Evolutionary conservation across 2,797 vertebrate genomes (phyloP), one percentile per base, ranked within the genome.

Genomic region (Distichodus sexfasciatus): DNA sequence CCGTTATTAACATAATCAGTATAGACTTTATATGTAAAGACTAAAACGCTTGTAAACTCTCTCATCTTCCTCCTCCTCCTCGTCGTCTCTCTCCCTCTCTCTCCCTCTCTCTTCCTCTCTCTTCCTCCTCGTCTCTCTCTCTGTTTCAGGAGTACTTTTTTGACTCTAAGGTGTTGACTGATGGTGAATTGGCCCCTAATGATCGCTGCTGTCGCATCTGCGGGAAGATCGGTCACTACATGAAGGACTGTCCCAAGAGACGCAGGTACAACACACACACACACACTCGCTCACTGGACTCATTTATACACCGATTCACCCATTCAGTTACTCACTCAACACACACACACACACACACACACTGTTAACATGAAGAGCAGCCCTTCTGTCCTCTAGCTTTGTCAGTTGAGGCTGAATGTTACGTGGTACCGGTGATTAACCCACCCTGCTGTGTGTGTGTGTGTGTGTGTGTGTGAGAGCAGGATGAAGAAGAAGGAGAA

Each of bases 171-270:
- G 94, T 98, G 75, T 76, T 99, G 76, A 99, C 97, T 3, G 96
- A 98, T 59, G 97, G 97, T 14, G 97, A 99, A 79, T 71, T 98
- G 86, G 97, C 97, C 41, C 97, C 97, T 36, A 99, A 99, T 51
- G 97, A 99, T 86, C 84, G 97, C 72, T 99, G 97, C 85, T 99
- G 97, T 84, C 88, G 97, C 74, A 95, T 99, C 75, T 99, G 97
- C 63, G 97, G 97, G 62, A 99, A 99, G 89, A 99, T 99, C 60
- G 97, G 97, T 65, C 97, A 99, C 81, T 99, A 98, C 80, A 98
- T 99, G 96, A 99, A 99, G 88, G 96, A 99, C 83, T 99, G 97
- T 76, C 97, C 97, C 7, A 98, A 98, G 83, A 94, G 95, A 81
- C 96, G 95, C 86, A 95, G 97, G 97, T 15, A 11, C 3, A 15